Conservation (phyloP, 2,888 invertebrate genomes). For the Drosophila histrio region DNA sequence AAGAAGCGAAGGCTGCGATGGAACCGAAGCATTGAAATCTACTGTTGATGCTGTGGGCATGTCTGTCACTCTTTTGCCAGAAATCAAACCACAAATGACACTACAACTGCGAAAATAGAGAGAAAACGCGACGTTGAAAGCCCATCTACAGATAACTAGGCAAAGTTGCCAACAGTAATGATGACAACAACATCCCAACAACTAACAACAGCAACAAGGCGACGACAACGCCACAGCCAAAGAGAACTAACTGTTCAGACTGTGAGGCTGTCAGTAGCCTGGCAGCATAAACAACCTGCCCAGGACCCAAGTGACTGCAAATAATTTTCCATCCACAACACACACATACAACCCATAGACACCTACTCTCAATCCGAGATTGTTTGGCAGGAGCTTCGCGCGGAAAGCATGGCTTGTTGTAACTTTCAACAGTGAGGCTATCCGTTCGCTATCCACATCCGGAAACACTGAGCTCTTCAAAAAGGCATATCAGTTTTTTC, state of each 20-base stretch:
- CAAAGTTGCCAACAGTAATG: constrained; percentile 64
- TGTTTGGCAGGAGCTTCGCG: neutral
- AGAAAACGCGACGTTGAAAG: constrained; percentile 14
- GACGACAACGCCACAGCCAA: neutral
- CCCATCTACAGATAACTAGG: constrained; percentile 35
- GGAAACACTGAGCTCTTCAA: neutral
- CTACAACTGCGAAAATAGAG: constrained; percentile 62
- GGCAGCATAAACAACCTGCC: constrained; percentile 53
- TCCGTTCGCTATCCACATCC: neutral
- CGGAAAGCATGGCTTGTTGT: neutral
- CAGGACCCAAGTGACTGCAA: constrained; percentile 60
- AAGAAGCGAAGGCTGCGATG: neutral
- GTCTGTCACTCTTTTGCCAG: constrained; percentile 17
- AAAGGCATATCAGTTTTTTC: neutral
- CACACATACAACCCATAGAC: constrained; percentile 4
- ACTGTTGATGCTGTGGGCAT: neutral
- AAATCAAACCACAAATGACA: constrained; percentile 71
- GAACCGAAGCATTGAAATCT: neutral
- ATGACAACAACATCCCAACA: constrained; percentile 61
- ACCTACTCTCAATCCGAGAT: neutral
- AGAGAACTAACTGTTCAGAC: constrained; percentile 20
- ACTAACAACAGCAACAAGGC: constrained; percentile 15
- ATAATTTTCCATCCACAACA: constrained; percentile 42
- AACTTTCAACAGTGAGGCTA: neutral
- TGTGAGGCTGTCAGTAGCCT: constrained; percentile 44